phyloP scores from a whole-genome alignment of 1,140 invertebrate species.

The Dendrolimus punctatus region DNA sequence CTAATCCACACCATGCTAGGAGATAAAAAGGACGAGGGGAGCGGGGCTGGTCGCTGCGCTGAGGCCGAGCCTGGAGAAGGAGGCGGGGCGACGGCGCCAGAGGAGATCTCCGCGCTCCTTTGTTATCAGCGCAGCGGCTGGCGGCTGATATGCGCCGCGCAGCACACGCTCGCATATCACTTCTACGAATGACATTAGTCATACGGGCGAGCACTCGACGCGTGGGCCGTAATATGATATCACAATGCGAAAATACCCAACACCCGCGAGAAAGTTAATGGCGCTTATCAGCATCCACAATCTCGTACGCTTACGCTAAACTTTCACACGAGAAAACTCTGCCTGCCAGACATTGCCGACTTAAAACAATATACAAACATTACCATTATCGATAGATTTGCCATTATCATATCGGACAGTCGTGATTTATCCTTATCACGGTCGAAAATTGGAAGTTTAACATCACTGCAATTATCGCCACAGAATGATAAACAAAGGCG shows the following conservation, averaged over 20 bases:
- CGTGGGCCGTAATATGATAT: slow-evolving; percentile 73
- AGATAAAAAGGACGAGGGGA: slow-evolving; percentile 25
- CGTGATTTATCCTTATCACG: slow-evolving; percentile 73
- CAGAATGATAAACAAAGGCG: slow-evolving; percentile 76
- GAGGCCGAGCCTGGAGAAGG: slow-evolving; percentile 10
- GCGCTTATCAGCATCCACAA: slow-evolving; percentile 73
- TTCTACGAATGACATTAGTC: slow-evolving; percentile 70
- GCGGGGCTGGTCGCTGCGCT: slow-evolving; percentile 8
- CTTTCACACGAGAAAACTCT: slow-evolving; percentile 70
- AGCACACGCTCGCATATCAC: slow-evolving; percentile 59
- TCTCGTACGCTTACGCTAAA: slow-evolving; percentile 68
- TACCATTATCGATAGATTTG: slow-evolving; percentile 70
- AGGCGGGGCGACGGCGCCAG: slow-evolving; percentile 15
- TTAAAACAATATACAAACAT: slow-evolving; percentile 41
- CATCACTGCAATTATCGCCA: slow-evolving; percentile 74
- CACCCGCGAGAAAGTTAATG: slow-evolving; percentile 73
- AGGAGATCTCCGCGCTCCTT: slow-evolving; percentile 53
- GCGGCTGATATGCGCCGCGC: slow-evolving; percentile 44
- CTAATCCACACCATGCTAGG: too few relatives aligned
- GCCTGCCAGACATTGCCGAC: slow-evolving; percentile 27
- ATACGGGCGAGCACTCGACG: slow-evolving; percentile 61
- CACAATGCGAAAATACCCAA: slow-evolving; percentile 73
- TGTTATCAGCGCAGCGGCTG: slow-evolving; percentile 57
- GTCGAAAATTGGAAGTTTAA: slow-evolving; percentile 74
- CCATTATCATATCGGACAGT: slow-evolving; percentile 71